Percentiles rank a stretch among this genome's conserved stretches.
Conservation (phyloP, 2,113 vertebrate species). For the Paracanthobrama guichenoti region DNA sequence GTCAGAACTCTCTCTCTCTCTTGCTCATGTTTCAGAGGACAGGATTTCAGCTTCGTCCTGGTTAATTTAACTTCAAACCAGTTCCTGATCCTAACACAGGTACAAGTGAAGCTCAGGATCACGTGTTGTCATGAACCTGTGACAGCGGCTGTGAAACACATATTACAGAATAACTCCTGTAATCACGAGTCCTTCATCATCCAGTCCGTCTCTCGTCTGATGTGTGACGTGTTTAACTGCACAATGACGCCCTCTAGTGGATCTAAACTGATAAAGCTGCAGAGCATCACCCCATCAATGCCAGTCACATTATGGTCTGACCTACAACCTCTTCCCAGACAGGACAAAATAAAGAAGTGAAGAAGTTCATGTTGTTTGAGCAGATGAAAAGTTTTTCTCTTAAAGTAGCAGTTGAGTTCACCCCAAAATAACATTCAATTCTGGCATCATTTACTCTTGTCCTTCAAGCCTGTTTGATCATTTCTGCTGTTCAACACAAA, state of each 20-base stretch:
- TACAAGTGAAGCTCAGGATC: neutral
- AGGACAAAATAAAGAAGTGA: neutral
- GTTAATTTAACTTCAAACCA: slow-evolving; percentile 47
- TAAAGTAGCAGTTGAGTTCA: neutral
- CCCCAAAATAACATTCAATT: neutral
- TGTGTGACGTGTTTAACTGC: neutral
- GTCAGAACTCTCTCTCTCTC: slow-evolving; percentile 64
- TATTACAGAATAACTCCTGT: neutral
- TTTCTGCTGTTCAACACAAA: too few species aligned
- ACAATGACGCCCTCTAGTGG: neutral
- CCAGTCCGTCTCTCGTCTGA: neutral
- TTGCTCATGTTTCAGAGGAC: neutral
- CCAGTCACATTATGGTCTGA: neutral
- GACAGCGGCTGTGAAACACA: neutral
- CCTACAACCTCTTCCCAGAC: neutral
- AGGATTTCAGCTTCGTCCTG: slow-evolving; percentile 55
- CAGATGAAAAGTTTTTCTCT: neutral
- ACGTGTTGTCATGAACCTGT: neutral
- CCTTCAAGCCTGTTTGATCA: too few species aligned
- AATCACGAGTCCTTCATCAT: neutral
- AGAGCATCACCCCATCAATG: too few species aligned
- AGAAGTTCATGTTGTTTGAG: neutral
- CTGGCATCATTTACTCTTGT: neutral
- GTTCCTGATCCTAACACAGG: neutral
- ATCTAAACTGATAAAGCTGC: too few species aligned